Evolutionary conservation across 2,113 vertebrate species (phyloP), one percentile per base, ranked within the genome.

Genomic region (Corvus moneduloides): DNA sequence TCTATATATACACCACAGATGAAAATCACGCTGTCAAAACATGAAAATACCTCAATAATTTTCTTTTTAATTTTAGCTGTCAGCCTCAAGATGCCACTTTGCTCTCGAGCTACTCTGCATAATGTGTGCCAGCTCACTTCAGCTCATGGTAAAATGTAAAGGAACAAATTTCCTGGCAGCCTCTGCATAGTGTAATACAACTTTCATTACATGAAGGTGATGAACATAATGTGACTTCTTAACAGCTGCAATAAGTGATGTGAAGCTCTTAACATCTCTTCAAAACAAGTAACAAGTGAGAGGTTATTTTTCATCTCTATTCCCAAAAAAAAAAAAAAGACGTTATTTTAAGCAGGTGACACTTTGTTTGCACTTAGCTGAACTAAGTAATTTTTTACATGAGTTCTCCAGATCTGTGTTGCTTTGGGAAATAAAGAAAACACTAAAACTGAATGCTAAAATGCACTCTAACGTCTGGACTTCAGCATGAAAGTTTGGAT

Each of bases 171-270:
- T 66, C 77, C 78, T 94, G 93, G 63, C 93, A 93, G 82, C 8
- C 48, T 56, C 43, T 81, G 64, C 56, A 14, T 13, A 33, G 23
- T 33, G 84, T 61, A 72, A 62, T 81, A 39, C 9, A 95, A 61
- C 64, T 77, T 88, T 37, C 75, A 48, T 87, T 92, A 59, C 64
- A 44, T 39, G 89, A 83, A 81, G 74, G 82, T 90, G 86, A 22
- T 81, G 93, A 92, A 27, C 86, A 43, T 82, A 46, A 78, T 81
- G 82, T 83, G 86, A 71, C 80, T 96, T 78, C 73, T 61, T 87
- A 92, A 76, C 93, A 94, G 90, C 86, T 92, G 88, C 84, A 85
- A 2, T 46, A 84, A 89, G 62, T 30, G 75, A 93, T 80, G 94
- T 30, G 88, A 44, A 71, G 72, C 78, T 78, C 67, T 88, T 89